phyloP scores from a whole-genome alignment of 2,888 invertebrate genomes.

The Danaus chrysippus region DNA sequence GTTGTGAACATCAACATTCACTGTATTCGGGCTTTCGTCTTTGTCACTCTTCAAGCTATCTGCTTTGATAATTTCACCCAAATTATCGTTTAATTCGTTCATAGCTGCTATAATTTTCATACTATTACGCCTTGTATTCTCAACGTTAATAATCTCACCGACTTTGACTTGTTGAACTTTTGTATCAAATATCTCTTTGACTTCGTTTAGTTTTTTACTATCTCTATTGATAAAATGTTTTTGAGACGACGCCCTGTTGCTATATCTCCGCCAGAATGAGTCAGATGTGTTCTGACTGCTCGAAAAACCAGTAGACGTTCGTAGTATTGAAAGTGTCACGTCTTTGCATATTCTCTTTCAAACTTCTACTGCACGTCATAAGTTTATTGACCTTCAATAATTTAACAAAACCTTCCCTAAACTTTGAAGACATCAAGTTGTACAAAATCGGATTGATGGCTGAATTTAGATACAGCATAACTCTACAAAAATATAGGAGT shows the following conservation, averaged over 20 bases:
- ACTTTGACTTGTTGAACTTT: constrained; percentile 60
- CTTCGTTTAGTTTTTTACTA: constrained; percentile 60
- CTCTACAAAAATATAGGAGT: constrained; percentile 90
- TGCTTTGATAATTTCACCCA: constrained; percentile 35
- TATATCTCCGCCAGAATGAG: constrained; percentile 81
- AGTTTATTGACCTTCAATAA: constrained; percentile 76
- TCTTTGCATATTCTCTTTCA: constrained; percentile 78
- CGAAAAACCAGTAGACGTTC: constrained; percentile 80
- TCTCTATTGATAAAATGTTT: constrained; percentile 59
- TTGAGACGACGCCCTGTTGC: constrained; percentile 71
- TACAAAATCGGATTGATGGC: constrained; percentile 95
- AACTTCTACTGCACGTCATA: constrained; percentile 63
- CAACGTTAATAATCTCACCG: constrained; percentile 67
- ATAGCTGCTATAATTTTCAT: constrained; percentile 70
- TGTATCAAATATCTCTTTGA: constrained; percentile 39
- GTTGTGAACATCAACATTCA: constrained; percentile 49
- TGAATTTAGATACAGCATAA: constrained; percentile 93
- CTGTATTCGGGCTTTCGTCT: constrained; percentile 34
- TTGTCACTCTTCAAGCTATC: constrained; percentile 30
- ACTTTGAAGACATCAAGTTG: constrained; percentile 95
- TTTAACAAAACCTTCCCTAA: constrained; percentile 88
- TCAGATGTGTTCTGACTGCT: constrained; percentile 80
- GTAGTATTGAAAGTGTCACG: constrained; percentile 83
- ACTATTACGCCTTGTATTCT: constrained; percentile 70
- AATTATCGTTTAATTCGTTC: constrained; percentile 52